Evolutionary conservation across 2,797 vertebrate species (phyloP).

Genomic region (Neomorphus geoffroyi): DNA sequence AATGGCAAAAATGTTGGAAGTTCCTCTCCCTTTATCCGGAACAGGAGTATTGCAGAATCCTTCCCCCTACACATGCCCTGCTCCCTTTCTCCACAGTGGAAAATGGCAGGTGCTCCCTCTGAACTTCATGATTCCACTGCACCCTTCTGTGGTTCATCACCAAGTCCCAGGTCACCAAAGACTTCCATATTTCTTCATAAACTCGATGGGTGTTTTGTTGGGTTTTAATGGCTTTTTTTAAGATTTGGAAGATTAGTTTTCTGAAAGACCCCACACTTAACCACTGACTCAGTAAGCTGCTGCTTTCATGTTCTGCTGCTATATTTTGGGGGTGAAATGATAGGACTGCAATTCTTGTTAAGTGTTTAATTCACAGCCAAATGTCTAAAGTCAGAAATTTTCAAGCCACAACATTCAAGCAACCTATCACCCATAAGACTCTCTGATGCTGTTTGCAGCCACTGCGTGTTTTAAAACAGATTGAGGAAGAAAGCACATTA

Average conservation of each 20-base stretch:
- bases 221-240: too few relatives aligned
- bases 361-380: neutral
- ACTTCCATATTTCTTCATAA: neutral
- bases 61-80: fast-evolving
- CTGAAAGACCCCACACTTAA: neutral
- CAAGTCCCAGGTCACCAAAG: neutral
- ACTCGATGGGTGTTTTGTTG: too few relatives aligned
- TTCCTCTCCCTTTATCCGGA: neutral
- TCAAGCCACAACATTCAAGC: neutral
- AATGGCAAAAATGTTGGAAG: neutral
- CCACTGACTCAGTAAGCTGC: neutral
- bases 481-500: neutral
- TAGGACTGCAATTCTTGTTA: neutral
- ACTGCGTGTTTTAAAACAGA: neutral
- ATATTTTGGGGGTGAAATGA: neutral
- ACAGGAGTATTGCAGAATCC: neutral
- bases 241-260: neutral
- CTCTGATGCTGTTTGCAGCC: neutral
- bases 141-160: neutral
- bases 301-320: neutral
- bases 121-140: neutral
- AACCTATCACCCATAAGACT: neutral
- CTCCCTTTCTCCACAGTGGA: neutral
- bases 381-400: neutral
- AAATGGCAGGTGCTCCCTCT: neutral